A percentile compares a stretch with the other conserved stretches of the same genome.
These are phyloP conservation scores for Sinopyrophorus schimmeli DNA, from an alignment of 2,888 invertebrate genomes.

Conservation along the genomic window DNA sequence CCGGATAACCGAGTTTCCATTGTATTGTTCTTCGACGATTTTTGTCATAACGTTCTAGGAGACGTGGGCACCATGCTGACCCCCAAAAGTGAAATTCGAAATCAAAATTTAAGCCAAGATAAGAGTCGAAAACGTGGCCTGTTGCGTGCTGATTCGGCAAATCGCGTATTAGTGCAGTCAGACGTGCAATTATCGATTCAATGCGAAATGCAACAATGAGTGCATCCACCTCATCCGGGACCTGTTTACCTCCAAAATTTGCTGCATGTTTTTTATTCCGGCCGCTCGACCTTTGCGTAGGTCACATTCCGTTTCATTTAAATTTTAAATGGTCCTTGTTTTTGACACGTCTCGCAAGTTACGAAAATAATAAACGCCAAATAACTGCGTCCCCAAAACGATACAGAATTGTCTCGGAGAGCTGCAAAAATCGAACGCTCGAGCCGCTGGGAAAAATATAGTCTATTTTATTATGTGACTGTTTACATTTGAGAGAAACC, in stretches of 20 bases:
- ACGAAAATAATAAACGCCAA: slow-evolving; percentile 3
- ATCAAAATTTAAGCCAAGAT: no score
- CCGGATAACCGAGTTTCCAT: no score
- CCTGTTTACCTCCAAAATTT: slow-evolving; percentile 28
- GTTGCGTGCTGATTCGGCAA: slow-evolving; percentile 26
- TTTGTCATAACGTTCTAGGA: no score
- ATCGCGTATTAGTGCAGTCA: slow-evolving; percentile 27
- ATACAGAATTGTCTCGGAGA: no score
- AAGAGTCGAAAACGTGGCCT: slow-evolving; percentile 5
- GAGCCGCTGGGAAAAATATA: no score
- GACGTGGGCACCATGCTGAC: no score
- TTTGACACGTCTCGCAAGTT: slow-evolving; percentile 5
- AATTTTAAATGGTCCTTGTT: slow-evolving; percentile 17
- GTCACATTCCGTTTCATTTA: slow-evolving; percentile 20
- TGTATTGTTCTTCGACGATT: no score
- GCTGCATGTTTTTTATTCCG: slow-evolving; percentile 19
- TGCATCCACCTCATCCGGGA: slow-evolving; percentile 28
- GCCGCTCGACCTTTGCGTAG: slow-evolving; percentile 26
- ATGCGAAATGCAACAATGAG: slow-evolving; percentile 30
- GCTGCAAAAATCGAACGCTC: no score
- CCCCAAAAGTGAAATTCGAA: no score
- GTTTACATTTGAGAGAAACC: no score
- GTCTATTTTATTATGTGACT: no score
- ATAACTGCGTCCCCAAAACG: no score
- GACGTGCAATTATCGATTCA: slow-evolving; percentile 35